Base-by-base conservation (phyloP, 2,797 vertebrate genomes). In the Melanotaenia maccullochi region DNA sequence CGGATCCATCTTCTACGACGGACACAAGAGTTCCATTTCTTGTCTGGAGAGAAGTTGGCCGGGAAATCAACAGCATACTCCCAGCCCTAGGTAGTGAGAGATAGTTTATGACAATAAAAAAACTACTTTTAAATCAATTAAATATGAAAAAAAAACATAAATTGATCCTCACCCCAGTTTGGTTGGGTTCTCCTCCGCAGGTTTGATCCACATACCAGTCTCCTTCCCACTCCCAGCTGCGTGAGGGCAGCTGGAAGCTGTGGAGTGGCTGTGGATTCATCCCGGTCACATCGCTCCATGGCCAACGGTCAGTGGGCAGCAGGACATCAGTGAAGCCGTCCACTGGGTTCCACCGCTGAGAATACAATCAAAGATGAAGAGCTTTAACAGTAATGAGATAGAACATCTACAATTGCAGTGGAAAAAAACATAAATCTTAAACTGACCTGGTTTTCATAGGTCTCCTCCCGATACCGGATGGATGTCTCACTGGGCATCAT, bases 11-110 rank as follows among this genome's bases (percentile, higher is more conserved):
- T 93, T 69, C 98, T 92, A 57, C 98, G 96, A 65, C 98, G 95
- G 44, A 99, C 98, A n/a, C 96, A 99, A 0, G 98, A 99, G 88
- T 99, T 99, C 98, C 98, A 99, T 78, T 94, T 97, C 91, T 98
- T 99, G 80, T 97, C 97, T 54, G 95, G 96, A 0, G 95, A 97
- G 93, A 99, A 99, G 84, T 95, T 96, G 71, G 97, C 96, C 0
- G 98, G 98, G 78, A 99, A 99, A 88, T 99, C 98, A 0, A 99
- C 96, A 35, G 98, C 97, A 0, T 98, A 99, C 0, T 97, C 97
- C 98, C 98, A 99, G 30, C 97, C 97, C 98, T 99, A 82, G 30
- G 78, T 87, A 70, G 14, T 20, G 9, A 35, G 33, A 22, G 68
- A 71, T 20, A 64, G 13, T 62, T 7, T 0, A 13, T 40, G 20